Percentiles rank a stretch among this genome's conserved stretches.
phyloP scores from a whole-genome alignment of 2,113 vertebrate species.

The Nansenia antarctica region DNA sequence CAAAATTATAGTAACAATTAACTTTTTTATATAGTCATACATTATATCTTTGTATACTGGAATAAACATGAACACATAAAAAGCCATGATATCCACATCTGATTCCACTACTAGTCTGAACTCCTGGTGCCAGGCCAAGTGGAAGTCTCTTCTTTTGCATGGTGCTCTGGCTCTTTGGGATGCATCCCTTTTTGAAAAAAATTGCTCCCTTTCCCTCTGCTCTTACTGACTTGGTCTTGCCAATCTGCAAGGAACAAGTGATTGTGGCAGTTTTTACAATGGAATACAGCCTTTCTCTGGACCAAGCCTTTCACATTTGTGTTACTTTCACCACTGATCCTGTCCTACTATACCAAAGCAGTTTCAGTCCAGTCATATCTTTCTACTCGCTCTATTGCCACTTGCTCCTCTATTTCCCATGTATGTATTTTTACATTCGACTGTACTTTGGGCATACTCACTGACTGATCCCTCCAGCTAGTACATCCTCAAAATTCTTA shows the following conservation, averaged over 20 bases:
- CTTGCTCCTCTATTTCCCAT: background rate
- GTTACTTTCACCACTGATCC: background rate
- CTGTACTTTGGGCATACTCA: background rate
- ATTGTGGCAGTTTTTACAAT: background rate
- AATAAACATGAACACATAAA: background rate
- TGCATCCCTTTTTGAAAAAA: background rate
- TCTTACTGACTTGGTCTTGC: too few species aligned
- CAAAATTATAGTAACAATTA: too few species aligned
- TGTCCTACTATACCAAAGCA: background rate
- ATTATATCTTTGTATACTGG: background rate
- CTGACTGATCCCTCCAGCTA: too few species aligned
- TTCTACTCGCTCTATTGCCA: background rate
- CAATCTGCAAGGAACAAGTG: background rate
- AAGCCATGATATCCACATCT: too few species aligned
- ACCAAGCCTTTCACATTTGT: background rate
- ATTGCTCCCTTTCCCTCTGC: too few species aligned
- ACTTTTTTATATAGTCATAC: background rate
- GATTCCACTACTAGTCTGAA: too few species aligned
- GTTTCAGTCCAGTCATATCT: background rate
- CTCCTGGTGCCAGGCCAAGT: too few species aligned
- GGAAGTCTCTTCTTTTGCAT: background rate
- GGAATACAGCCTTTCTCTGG: background rate
- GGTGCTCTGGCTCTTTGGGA: background rate
- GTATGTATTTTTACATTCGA: background rate
- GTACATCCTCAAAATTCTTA: slow-evolving; percentile 26